Base-by-base conservation (phyloP, 2,888 invertebrate genomes). In the Argyresthia albistria region DNA sequence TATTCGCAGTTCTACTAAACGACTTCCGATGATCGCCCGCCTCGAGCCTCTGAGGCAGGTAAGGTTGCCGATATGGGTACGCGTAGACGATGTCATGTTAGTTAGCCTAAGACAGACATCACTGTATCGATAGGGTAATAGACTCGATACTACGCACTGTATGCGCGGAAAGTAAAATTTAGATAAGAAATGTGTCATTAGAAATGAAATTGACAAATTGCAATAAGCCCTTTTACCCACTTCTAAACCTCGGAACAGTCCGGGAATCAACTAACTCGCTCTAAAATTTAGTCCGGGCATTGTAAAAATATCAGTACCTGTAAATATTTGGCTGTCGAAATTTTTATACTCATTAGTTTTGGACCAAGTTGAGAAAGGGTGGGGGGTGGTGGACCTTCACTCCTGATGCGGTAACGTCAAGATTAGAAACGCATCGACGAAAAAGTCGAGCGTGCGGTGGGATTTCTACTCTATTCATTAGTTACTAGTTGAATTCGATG, bases 141-240 rank as follows among this genome's bases (percentile, higher is more conserved):
- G 66, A 66, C 54, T 47, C 52, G 59, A 62, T 65, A 68, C 65
- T 65, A 57, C 69, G 80, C 80, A 72, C 73, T 78, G 67, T 80
- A 80, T 60, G 77, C 76, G 81, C 74, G 75, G 73, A 75, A 75
- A 67, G 25, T 25, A 25, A 25, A 25, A 25, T 60, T 76, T 82
- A 84, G 81, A 72, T 83, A 84, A 82, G 73, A 82, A 82, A 50
- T 79, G 76, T 80, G 81, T 83, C 83, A 80, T 80, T 84, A 83
- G 83, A 77, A 77, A 75, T 74, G 50, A 50, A 50, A 50, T 50
- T 50, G 50, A 55, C 69, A 79, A 77, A 72, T 75, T 72, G 74
- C 76, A 81, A 80, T 75, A 74, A 71, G 65, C 11, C 3, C 37
- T 39, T 39, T n/a, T 39, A 9, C 9, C 8, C 36, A 9, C 39